phyloP scores from a whole-genome alignment of 2,888 invertebrate species.

The Euphydryas editha region DNA sequence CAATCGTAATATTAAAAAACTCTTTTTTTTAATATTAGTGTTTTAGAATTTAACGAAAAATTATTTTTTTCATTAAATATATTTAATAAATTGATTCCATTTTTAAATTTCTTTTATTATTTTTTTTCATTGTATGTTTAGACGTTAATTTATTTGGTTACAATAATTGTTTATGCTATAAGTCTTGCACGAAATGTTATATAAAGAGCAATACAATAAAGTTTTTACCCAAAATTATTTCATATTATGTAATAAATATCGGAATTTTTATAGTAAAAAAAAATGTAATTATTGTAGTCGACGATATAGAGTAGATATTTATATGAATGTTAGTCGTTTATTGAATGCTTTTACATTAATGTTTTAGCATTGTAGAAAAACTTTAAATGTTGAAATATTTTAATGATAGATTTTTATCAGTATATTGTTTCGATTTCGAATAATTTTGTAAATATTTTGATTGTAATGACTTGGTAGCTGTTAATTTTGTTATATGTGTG shows the following conservation, averaged over 20 bases:
- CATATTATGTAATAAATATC: background rate
- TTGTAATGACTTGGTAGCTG: constrained; percentile 40
- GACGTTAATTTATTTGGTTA: background rate
- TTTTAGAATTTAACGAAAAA: background rate
- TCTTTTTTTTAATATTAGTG: background rate
- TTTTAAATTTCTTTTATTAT: background rate
- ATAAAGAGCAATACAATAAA: constrained; percentile 23
- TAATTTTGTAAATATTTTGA: constrained; percentile 64
- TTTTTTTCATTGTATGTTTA: background rate
- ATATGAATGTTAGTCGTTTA: constrained; percentile 78
- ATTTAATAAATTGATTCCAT: background rate
- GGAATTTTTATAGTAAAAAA: constrained; percentile 4
- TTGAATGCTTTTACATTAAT: constrained; percentile 59
- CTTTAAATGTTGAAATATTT: constrained; percentile 34
- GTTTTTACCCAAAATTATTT: constrained; percentile 16
- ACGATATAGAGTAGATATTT: constrained; percentile 74
- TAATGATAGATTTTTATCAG: constrained; percentile 33
- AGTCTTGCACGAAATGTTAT: background rate
- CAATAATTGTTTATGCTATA: background rate
- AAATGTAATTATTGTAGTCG: constrained; percentile 54
- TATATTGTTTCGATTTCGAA: constrained; percentile 29
- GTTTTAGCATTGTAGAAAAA: constrained; percentile 49
- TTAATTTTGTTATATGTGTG: constrained; percentile 35
- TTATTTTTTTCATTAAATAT: background rate
- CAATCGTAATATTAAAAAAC: background rate